Percentiles rank a stretch among this genome's conserved stretches.
phyloP scores from a whole-genome alignment of 2,888 invertebrate species.

The Cheilosia urbana region DNA sequence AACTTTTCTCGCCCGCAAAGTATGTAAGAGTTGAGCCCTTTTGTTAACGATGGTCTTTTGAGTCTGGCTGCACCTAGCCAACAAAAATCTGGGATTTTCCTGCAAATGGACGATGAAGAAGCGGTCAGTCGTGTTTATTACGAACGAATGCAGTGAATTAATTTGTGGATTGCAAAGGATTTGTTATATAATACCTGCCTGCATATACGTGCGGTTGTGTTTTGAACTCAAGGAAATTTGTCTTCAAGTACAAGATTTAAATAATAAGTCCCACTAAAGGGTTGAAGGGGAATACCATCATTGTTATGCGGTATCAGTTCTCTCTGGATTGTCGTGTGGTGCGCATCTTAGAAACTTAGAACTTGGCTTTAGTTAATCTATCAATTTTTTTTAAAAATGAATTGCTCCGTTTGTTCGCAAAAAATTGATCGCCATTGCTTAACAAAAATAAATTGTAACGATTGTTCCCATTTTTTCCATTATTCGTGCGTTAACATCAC shows the following conservation, averaged over 20 bases:
- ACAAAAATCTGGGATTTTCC: background rate
- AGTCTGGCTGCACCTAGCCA: background rate
- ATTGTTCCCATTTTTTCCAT: too few relatives aligned
- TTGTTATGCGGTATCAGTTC: too few relatives aligned
- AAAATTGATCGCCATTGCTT: too few relatives aligned
- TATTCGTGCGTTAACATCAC: too few relatives aligned
- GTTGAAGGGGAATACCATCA: too few relatives aligned
- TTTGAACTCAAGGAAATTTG: background rate
- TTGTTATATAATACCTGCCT: background rate
- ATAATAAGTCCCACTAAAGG: background rate
- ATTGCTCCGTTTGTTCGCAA: too few relatives aligned
- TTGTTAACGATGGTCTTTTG: background rate
- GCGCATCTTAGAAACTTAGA: too few relatives aligned
- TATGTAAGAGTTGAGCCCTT: background rate
- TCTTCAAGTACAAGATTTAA: background rate
- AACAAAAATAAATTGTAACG: too few relatives aligned
- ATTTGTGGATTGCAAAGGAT: background rate
- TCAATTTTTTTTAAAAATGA: too few relatives aligned
- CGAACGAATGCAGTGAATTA: background rate
- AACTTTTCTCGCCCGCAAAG: background rate
- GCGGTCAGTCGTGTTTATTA: constrained; percentile 10
- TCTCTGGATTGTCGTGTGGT: too few relatives aligned
- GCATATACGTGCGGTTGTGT: background rate
- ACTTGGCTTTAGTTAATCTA: too few relatives aligned
- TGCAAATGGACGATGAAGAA: background rate